Base-by-base conservation (phyloP, 2,113 vertebrate genomes). In the Megaleporinus macrocephalus region DNA sequence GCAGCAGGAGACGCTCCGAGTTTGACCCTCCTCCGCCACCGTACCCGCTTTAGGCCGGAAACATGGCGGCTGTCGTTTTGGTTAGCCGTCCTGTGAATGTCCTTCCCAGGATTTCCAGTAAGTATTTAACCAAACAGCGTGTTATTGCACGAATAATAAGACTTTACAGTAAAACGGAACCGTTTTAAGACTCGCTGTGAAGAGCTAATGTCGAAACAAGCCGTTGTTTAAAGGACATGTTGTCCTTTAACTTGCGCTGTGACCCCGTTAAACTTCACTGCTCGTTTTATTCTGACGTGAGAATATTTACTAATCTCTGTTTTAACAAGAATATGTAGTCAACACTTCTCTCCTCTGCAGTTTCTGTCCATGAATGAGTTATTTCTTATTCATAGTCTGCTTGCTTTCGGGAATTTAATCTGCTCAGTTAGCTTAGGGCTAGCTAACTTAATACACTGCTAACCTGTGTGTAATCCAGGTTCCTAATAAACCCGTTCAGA, bases 61-160 rank as follows among this genome's bases (percentile, higher is more conserved):
- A 90, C 73, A 95, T 95, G 94, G 94, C 94, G 91, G 78, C 92
- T 20, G 36, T 87, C 9, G 74, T 74, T 68, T 22, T 93, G 59
- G 73, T 92, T 90, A 86, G 92, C 89, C 92, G 94, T 91, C 91
- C 93, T 91, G 93, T 47, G 71, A 82, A 87, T 93, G 93, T 93
- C 93, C 94, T 95, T 94, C 87, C 92, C 22, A 91, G 87, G 86
- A 70, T 95, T 87, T 88, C 91, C 18, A 70, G 94, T 95, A 71
- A 94, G 92, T 92, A 83, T 80, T 44, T 7, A 16, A 16, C 26
- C 57, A 24, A 27, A 13, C 20, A 4, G 14, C n/a, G 7, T 11
- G 24, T 66, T 5, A n/a, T 13, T 62, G 18, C 12, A 55, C 24
- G 9, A 29, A 20, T 63, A 30, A 1, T 26, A 18, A 29, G 22